A percentile compares a stretch with the other conserved stretches of the same genome.
Conservation (phyloP, 2,888 invertebrate genomes). For the Caenorhabditis sp. region DNA sequence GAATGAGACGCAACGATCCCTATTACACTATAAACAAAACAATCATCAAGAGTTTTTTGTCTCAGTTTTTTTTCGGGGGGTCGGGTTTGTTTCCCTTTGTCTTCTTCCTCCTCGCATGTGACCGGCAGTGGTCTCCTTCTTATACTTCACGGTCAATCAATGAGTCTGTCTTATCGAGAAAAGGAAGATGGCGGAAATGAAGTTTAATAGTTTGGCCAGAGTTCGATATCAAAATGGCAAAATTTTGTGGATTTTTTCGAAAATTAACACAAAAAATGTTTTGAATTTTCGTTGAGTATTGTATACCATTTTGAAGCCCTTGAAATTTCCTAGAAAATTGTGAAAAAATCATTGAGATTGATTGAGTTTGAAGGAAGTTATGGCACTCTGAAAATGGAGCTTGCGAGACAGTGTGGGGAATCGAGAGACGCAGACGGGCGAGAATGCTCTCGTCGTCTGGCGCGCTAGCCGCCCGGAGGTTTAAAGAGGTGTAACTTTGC, state of each 20-base stretch:
- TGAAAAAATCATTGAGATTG: background rate
- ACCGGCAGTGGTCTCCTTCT: too few relatives aligned
- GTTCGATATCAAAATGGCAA: too few relatives aligned
- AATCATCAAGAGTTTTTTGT: too few relatives aligned
- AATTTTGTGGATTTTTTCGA: background rate
- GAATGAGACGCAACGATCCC: too few relatives aligned
- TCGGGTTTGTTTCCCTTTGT: too few relatives aligned
- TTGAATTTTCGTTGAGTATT: background rate
- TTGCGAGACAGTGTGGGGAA: background rate
- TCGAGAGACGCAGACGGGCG: background rate
- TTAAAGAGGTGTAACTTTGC: background rate
- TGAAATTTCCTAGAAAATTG: constrained; percentile 3
- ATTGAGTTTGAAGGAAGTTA: background rate
- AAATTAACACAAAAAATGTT: background rate
- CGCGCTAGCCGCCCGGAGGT: background rate
- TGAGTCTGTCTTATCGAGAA: constrained; percentile 5
- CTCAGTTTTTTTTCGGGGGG: too few relatives aligned
- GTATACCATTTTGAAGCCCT: constrained; percentile 1
- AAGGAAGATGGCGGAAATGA: background rate
- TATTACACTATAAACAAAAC: too few relatives aligned
- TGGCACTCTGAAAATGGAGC: background rate
- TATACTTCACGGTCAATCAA: too few relatives aligned
- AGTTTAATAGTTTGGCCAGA: too few relatives aligned
- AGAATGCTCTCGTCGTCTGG: constrained; percentile 22
- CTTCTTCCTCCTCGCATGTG: too few relatives aligned